Evolutionary conservation across 2,797 vertebrate genomes (phyloP).

Genomic region (Darevskia mixta): DNA sequence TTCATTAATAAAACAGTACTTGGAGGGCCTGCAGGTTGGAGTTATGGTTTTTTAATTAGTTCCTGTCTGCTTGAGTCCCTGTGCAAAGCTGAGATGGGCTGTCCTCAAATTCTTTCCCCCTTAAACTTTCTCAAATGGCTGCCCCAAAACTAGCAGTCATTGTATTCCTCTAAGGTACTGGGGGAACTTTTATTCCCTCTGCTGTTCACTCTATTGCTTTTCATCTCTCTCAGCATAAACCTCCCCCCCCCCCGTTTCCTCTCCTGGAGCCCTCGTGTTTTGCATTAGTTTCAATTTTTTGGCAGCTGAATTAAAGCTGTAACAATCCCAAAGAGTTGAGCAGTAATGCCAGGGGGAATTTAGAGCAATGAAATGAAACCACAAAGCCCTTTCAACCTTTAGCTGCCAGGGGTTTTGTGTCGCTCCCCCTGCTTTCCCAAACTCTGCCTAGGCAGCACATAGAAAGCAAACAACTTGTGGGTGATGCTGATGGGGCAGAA

Average conservation of each 20-base stretch:
- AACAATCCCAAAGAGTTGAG: slow-evolving; percentile 65
- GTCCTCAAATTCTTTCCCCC: slow-evolving; percentile 8
- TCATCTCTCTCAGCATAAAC: background rate
- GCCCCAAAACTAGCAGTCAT: background rate
- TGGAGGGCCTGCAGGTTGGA: slow-evolving; percentile 1
- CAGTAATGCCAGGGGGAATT: slow-evolving; percentile 69
- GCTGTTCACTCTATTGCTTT: background rate
- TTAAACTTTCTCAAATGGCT: rapidly evolving
- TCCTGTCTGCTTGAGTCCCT: background rate
- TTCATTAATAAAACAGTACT: slow-evolving; percentile 17
- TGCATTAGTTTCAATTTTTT: slow-evolving; percentile 69
- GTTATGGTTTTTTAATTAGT: background rate
- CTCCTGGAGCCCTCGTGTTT: slow-evolving; percentile 71
- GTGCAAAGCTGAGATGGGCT: background rate
- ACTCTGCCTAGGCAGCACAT: slow-evolving; percentile 56
- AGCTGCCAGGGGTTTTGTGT: slow-evolving; percentile 58
- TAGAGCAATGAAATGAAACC: slow-evolving; percentile 65
- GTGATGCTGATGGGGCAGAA: slow-evolving; percentile 69
- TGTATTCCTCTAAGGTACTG: background rate
- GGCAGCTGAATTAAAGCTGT: slow-evolving; percentile 68
- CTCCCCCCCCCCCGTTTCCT: background rate
- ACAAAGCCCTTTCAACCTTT: slow-evolving; percentile 68
- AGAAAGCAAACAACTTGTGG: slow-evolving; percentile 72
- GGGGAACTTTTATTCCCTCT: background rate
- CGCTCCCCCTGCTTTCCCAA: slow-evolving; percentile 14